Base-by-base conservation (phyloP, 2,113 vertebrate genomes). In the Salminus brasiliensis region DNA sequence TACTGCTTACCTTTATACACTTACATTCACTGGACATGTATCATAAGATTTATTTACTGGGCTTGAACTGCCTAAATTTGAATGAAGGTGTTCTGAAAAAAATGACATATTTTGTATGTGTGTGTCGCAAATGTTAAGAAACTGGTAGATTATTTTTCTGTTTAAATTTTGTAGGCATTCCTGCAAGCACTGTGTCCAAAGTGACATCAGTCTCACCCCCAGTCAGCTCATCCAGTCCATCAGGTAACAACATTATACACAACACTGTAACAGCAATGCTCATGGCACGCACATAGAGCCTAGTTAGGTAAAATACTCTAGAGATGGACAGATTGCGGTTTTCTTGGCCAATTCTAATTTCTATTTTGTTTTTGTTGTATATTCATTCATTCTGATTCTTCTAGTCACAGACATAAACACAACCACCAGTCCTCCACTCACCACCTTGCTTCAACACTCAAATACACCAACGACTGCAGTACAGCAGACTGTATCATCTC, bases 211-310 rank as follows among this genome's bases (percentile, higher is more conserved):
- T 8, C 49, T 21, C 21, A 80, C 62, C 63, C 69, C 12, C 60
- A 23, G 1, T 18, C 41, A 27, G 0, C 0, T 0, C 72, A 49
- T n/a, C 0, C 52, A 6, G 27, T 52, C 73, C 4, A 70, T 32
- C n/a, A 65, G 66, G 81, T 70, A 83, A 77, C 36, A 30, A 13
- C 27, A 29, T 36, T n/a, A n/a, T n/a, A n/a, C 2, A 1, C 7
- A 1, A 41, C 85, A 89, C 30, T 6, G 23, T 36, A 8, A 15
- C 36, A 55, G 8, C 34, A 3, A 36, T 36, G 34, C 34, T 4
- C 12, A 60, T 10, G 29, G 9, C 57, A 55, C 18, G 18, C n/a
- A 55, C 21, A 7, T 8, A 55, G 23, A 36, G 3, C 34, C 3
- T n/a, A n/a, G n/a, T n/a, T n/a, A n/a, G n/a, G n/a, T n/a, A n/a